Evolutionary conservation across 92 coral and sea anemone species (phyloP).

Genomic region (Chrysogorgia sp.): DNA sequence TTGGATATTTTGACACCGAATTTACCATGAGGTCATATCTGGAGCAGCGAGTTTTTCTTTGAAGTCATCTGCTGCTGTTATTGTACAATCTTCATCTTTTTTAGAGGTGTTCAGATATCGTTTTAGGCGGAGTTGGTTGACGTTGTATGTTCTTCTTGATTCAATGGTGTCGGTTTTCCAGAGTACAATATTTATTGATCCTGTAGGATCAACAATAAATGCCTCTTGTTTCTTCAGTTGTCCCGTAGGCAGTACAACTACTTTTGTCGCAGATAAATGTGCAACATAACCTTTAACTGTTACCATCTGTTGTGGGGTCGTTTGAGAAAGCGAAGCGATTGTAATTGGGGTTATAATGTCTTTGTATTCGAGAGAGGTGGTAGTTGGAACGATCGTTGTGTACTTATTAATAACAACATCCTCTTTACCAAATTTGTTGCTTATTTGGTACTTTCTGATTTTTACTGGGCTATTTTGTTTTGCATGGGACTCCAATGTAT

Average conservation of each 20-base stretch:
- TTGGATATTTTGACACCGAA: constrained; percentile 52
- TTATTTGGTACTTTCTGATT: background rate
- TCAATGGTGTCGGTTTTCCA: constrained; percentile 59
- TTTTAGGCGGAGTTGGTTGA: too few relatives aligned
- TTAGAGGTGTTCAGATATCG: constrained; percentile 68
- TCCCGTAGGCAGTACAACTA: background rate
- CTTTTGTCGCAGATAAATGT: background rate
- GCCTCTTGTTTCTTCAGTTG: background rate
- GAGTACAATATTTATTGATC: constrained; percentile 63
- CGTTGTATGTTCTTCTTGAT: constrained; percentile 41
- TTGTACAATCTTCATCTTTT: constrained; percentile 60
- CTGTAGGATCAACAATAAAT: constrained; percentile 49
- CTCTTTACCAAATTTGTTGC: constrained; percentile 6
- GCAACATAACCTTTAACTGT: background rate
- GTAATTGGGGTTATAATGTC: background rate
- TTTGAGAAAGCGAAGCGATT: background rate
- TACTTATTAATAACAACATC: constrained; percentile 11
- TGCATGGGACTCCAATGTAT: constrained; percentile 1
- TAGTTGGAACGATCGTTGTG: background rate
- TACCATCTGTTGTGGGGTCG: constrained; percentile 6
- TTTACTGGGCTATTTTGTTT: constrained; percentile 19
- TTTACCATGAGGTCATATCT: constrained; percentile 59
- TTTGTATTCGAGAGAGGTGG: constrained; percentile 4
- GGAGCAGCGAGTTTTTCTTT: constrained; percentile 43
- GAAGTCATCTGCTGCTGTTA: constrained; percentile 65